A percentile compares a stretch with the other conserved stretches of the same genome.
Conservation (phyloP, 2,888 invertebrate species). For the Heteromurus nitidus region DNA sequence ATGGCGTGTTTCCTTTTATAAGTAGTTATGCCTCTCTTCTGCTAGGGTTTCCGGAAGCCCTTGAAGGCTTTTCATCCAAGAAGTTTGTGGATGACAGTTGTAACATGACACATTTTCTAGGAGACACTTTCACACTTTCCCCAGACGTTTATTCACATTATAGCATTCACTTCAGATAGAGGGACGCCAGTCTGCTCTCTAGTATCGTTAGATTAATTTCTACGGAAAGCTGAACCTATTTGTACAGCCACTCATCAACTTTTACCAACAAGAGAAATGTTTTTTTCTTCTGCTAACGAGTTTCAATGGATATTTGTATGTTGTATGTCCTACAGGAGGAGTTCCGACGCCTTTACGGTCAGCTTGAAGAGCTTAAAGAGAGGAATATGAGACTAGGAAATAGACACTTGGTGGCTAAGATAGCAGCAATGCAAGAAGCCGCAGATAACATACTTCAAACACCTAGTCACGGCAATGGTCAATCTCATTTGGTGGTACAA, state of each 20-base stretch:
- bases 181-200: not conserved
- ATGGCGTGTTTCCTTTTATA: no score
- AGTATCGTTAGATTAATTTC: constrained; percentile 24
- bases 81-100: constrained; percentile 40
- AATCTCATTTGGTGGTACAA: constrained; percentile 46
- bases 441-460: constrained; percentile 76
- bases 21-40: no score
- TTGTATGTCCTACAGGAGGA: constrained; percentile 81
- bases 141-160: constrained; percentile 1
- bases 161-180: not conserved
- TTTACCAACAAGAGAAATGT: constrained; percentile 11
- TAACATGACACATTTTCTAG: constrained; percentile 39
- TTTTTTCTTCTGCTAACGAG: constrained; percentile 33
- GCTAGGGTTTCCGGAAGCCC: no score
- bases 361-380: constrained; percentile 87
- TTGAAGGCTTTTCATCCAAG: constrained; percentile 23
- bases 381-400: constrained; percentile 85
- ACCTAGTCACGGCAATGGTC: constrained; percentile 64
- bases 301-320: constrained; percentile 55
- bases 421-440: constrained; percentile 89
- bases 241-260: constrained; percentile 29
- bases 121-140: constrained; percentile 1
- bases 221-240: constrained; percentile 40
- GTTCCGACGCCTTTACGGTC: constrained; percentile 86
- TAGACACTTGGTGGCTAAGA: constrained; percentile 83